A percentile compares a stretch with the other conserved stretches of the same genome.
phyloP scores from a whole-genome alignment of 23 tunicate species.

The Aplidium turbinatum region DNA sequence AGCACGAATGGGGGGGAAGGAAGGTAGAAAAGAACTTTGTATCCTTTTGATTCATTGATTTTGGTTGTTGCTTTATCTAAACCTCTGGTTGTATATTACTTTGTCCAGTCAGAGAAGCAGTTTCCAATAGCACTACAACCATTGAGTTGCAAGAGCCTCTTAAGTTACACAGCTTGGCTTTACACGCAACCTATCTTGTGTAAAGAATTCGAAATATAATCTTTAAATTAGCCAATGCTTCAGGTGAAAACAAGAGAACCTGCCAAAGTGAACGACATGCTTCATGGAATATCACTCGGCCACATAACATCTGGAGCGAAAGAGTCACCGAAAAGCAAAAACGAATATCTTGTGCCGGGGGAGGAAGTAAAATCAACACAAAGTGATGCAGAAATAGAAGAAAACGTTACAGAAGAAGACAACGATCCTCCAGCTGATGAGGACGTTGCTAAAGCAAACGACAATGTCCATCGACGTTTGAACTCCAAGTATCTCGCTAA shows the following conservation, averaged over 20 bases:
- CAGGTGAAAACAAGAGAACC: slow-evolving; percentile 85
- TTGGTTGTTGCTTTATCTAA: no score
- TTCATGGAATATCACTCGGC: slow-evolving; percentile 67
- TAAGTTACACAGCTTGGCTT: no score
- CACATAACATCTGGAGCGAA: slow-evolving; percentile 75
- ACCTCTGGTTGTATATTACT: no score
- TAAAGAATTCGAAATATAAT: no score
- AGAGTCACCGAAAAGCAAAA: background rate
- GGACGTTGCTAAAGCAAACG: slow-evolving; percentile 61
- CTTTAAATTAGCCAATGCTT: no score
- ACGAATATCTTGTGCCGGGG: background rate
- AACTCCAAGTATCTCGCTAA: background rate
- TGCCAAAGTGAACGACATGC: slow-evolving; percentile 58
- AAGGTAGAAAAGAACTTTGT: no score
- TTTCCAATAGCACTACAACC: no score
- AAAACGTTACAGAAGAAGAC: slow-evolving; percentile 24
- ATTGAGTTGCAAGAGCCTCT: no score
- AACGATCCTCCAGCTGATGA: slow-evolving; percentile 24
- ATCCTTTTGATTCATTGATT: no score
- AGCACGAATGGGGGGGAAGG: no score
- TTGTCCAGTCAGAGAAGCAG: no score
- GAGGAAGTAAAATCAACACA: slow-evolving; percentile 17
- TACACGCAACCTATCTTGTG: no score
- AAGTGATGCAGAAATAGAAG: slow-evolving; percentile 32
- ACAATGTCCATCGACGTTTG: slow-evolving; percentile 44